phyloP scores from a whole-genome alignment of 1,140 invertebrate genomes.

The Diabrotica undecimpunctata region DNA sequence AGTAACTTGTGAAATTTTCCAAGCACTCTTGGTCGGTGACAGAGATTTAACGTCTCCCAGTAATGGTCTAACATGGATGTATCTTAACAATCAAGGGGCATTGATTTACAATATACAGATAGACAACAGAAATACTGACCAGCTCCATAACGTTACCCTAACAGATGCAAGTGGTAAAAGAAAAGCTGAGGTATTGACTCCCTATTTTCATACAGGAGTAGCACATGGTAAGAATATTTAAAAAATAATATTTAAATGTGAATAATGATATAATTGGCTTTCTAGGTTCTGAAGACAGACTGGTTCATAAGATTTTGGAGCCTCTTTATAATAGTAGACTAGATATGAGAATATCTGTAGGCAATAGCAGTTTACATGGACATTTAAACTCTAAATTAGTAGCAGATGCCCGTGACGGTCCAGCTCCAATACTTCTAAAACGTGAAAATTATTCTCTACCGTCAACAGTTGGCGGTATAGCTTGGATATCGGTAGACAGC shows the following conservation, averaged over 20 bases:
- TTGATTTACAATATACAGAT: constrained; percentile 70
- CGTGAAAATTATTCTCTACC: constrained; percentile 53
- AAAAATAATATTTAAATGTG: no score
- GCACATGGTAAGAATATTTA: constrained; percentile 52
- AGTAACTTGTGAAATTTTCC: constrained; percentile 77
- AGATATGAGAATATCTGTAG: constrained; percentile 65
- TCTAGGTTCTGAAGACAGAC: constrained; percentile 56
- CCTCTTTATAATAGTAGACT: constrained; percentile 76
- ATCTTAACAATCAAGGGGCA: constrained; percentile 69
- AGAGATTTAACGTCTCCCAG: constrained; percentile 45
- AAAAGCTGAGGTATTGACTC: constrained; percentile 69
- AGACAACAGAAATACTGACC: constrained; percentile 47
- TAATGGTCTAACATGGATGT: constrained; percentile 71
- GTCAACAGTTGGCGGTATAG: constrained; percentile 61
- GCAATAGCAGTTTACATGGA: constrained; percentile 58
- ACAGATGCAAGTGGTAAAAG: constrained; percentile 64
- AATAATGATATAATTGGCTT: neutral
- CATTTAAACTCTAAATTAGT: constrained; percentile 63
- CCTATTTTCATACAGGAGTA: constrained; percentile 56
- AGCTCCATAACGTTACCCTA: constrained; percentile 64
- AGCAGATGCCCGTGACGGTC: constrained; percentile 69
- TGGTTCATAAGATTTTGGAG: constrained; percentile 68
- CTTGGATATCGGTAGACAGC: constrained; percentile 76
- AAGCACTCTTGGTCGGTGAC: constrained; percentile 58
- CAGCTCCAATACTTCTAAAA: constrained; percentile 62